Percentiles rank a stretch among this genome's conserved stretches.
Evolutionary conservation across 1,140 invertebrate species (phyloP).

Genomic region (Drosophila serrata): DNA sequence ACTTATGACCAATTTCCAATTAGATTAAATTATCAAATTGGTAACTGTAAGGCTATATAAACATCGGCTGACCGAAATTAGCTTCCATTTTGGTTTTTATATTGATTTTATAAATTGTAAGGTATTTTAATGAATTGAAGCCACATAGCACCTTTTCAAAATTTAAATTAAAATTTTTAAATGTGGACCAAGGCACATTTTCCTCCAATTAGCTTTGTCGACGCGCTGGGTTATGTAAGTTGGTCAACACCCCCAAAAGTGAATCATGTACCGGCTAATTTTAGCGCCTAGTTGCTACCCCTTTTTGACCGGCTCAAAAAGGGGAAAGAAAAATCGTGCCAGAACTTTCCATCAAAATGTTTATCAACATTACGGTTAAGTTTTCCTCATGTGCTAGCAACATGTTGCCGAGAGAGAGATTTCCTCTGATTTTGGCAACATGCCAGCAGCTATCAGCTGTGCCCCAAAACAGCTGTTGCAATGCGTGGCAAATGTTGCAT

Average conservation of each 20-base stretch:
- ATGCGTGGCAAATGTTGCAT: slow-evolving; percentile 68
- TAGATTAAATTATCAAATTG: background rate
- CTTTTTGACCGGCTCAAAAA: background rate
- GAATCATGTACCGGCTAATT: slow-evolving; percentile 31
- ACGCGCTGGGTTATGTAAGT: slow-evolving; percentile 17
- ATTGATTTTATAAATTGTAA: background rate
- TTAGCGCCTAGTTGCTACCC: slow-evolving; percentile 25
- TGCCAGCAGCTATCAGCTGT: slow-evolving; percentile 55
- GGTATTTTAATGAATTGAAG: background rate
- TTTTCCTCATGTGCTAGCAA: slow-evolving; percentile 18
- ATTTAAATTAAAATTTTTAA: background rate
- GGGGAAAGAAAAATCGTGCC: slow-evolving; percentile 16
- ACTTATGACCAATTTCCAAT: too few species aligned
- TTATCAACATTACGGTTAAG: slow-evolving; percentile 14
- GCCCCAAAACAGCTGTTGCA: slow-evolving; percentile 59
- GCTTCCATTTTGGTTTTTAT: background rate
- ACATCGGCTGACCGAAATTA: too few species aligned
- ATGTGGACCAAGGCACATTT: slow-evolving; percentile 3
- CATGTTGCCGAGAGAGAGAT: slow-evolving; percentile 31
- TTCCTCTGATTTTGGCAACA: slow-evolving; percentile 25
- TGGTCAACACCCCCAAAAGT: slow-evolving; percentile 17
- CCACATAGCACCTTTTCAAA: background rate
- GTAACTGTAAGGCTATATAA: background rate
- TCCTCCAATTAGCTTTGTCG: background rate
- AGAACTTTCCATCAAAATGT: slow-evolving; percentile 23